Conservation (phyloP, 2,797 vertebrate species). For the Xerus rutilus region DNA sequence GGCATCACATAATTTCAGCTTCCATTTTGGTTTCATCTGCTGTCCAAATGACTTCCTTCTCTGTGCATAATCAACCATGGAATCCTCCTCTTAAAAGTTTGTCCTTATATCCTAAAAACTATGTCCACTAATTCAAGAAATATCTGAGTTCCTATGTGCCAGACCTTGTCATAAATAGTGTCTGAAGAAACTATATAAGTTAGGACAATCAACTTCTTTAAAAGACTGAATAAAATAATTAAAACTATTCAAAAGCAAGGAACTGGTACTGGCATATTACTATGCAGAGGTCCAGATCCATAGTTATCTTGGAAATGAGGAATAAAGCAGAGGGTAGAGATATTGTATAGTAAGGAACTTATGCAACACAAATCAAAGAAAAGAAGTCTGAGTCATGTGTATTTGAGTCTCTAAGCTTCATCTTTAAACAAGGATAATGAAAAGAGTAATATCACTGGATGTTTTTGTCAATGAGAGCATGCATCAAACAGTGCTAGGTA, state of each 20-base stretch:
- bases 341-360: not conserved
- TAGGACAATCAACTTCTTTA: not conserved
- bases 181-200: not conserved
- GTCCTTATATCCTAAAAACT: not conserved
- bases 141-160: not conserved
- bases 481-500: constrained; percentile 35
- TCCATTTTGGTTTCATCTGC: not conserved
- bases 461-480: not conserved
- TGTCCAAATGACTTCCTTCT: not conserved
- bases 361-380: not conserved
- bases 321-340: not conserved
- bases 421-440: not conserved
- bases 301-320: not conserved
- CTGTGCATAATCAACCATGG: not conserved
- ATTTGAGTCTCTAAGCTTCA: not conserved
- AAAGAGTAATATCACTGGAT: not conserved
- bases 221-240: constrained; percentile 10
- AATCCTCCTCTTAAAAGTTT: not conserved
- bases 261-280: not conserved
- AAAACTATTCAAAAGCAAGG: not conserved
- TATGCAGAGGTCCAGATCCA: not conserved
- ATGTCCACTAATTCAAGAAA: not conserved
- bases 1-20: not conserved
- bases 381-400: not conserved
- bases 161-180: not conserved